Evolutionary conservation across 2,888 invertebrate genomes (phyloP).

Genomic region (Candidula unifasciata): DNA sequence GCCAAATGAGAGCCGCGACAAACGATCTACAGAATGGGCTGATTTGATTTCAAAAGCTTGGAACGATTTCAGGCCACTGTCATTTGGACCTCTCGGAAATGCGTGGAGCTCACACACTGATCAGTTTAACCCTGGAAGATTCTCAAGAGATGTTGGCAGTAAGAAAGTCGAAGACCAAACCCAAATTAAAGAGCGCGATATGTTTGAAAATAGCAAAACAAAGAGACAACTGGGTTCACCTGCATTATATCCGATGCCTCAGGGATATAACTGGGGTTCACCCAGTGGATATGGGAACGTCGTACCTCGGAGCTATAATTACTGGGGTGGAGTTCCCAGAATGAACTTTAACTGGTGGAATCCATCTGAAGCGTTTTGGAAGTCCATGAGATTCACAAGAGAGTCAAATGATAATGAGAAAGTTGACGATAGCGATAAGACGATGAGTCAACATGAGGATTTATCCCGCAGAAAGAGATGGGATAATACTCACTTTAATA

Average conservation of each 20-base stretch:
- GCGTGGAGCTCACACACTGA: background rate
- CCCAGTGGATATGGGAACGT: background rate
- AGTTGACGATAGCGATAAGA: background rate
- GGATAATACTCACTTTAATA: background rate
- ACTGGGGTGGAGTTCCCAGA: background rate
- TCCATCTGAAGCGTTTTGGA: background rate
- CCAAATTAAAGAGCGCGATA: background rate
- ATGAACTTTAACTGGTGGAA: background rate
- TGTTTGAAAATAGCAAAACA: background rate
- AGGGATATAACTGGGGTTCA: background rate
- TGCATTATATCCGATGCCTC: background rate
- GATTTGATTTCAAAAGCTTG: background rate
- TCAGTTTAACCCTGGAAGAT: constrained; percentile 12
- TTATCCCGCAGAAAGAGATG: background rate
- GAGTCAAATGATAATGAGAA: background rate
- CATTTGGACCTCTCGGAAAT: background rate
- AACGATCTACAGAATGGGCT: background rate
- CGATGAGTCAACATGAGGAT: background rate
- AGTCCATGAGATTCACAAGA: background rate
- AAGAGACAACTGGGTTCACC: background rate
- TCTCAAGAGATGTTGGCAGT: background rate
- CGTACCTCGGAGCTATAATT: background rate
- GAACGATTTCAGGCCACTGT: background rate
- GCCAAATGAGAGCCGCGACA: background rate
- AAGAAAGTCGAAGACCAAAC: background rate